Base-by-base conservation (phyloP, 2,113 vertebrate genomes). In the Prunella himalayana region DNA sequence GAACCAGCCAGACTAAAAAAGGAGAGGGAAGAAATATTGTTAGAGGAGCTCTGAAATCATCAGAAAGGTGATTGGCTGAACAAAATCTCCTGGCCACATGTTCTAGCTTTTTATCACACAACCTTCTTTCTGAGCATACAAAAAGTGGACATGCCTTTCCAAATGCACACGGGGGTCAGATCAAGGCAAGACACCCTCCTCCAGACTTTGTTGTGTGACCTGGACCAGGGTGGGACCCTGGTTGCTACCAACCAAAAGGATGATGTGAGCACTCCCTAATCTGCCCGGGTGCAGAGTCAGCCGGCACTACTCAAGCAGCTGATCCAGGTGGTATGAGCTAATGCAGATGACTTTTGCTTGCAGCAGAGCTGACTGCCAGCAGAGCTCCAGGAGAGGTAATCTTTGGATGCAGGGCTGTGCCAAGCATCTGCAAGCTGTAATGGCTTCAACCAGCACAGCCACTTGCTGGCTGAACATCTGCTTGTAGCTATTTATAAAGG, bases 261-360 rank as follows among this genome's bases (percentile, higher is more conserved):
- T 54, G 27, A n/a, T 39, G 39, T 56, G 76, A 93, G 72, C 24
- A 9, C 11, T 90, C 63, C 30, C 39, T 47, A 31, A 63, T 60
- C 68, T 66, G 79, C 42, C 89, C 39, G 11, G 21, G 51, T 11
- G 14, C 65, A n/a, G 61, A 80, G 33, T 71, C 82, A 81, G 64
- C 51, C 41, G 3, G 88, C 16, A 6, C 59, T 0, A 3, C 51
- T 86, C 35, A 47, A 75, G 88, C 72, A 86, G 86, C 76, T 93
- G 86, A 95, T 86, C 72, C 94, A 95, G 95, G 92, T 94, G 88
- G 76, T 88, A 73, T 92, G 86, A 95, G 68, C 80, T 93, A 94
- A 95, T 91, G 60, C 83, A 91, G 76, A n/a, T 64, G 88, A 93
- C 35, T 94, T 83, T 30, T 63, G 27, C 82, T 86, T 88, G 54